Percentiles rank a stretch among this genome's conserved stretches.
Evolutionary conservation across 2,113 vertebrate genomes (phyloP).

Genomic region (Ammodytes dubius): DNA sequence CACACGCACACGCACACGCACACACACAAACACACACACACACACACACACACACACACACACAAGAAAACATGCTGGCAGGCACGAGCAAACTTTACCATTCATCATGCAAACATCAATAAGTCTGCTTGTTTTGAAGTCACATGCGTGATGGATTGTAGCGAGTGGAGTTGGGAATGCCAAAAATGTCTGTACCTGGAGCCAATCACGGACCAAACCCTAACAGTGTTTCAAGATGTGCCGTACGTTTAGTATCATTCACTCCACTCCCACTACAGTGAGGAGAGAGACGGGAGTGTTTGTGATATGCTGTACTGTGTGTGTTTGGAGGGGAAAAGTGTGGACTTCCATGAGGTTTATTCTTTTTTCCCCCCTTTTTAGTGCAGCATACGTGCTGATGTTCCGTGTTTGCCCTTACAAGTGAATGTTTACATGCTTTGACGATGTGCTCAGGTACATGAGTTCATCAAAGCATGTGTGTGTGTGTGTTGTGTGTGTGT

Average conservation of each 20-base stretch:
- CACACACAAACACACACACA: background rate
- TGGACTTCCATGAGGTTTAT: background rate
- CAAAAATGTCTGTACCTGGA: slow-evolving; percentile 61
- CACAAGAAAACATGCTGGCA: background rate
- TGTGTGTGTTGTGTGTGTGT: background rate
- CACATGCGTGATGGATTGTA: slow-evolving; percentile 49
- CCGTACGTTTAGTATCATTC: slow-evolving; percentile 15
- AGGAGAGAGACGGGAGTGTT: slow-evolving; percentile 4
- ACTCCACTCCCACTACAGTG: slow-evolving; percentile 18
- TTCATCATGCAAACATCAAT: slow-evolving; percentile 64
- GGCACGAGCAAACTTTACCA: background rate
- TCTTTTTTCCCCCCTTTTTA: background rate
- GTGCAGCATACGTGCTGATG: slow-evolving; percentile 1
- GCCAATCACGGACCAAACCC: slow-evolving; percentile 39
- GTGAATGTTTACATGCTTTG: slow-evolving; percentile 52
- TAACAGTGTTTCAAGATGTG: slow-evolving; percentile 49
- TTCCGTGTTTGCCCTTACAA: slow-evolving; percentile 22
- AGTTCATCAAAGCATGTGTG: slow-evolving; percentile 33
- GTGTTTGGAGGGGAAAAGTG: background rate
- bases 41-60: background rate
- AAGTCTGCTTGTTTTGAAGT: slow-evolving; percentile 41
- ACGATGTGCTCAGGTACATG: slow-evolving; percentile 14
- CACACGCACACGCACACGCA: background rate
- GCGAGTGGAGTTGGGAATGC: slow-evolving; percentile 50
- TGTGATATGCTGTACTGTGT: slow-evolving; percentile 31